phyloP scores from a whole-genome alignment of 2,113 vertebrate species.

The Mirounga angustirostris region DNA sequence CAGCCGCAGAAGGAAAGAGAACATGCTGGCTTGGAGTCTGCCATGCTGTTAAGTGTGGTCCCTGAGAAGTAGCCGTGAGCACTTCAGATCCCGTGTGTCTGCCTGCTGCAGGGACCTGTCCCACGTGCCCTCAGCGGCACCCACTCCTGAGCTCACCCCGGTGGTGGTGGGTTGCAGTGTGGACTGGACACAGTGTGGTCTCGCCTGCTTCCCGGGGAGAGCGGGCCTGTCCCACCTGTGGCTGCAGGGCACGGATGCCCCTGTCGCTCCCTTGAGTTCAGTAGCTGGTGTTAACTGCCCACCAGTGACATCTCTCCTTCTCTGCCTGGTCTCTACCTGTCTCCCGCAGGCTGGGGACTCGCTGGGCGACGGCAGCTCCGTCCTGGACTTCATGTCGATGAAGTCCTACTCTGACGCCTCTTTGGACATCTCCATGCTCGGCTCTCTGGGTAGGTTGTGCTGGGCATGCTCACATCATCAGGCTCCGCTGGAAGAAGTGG shows the following conservation, averaged over 20 bases:
- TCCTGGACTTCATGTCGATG: constrained; percentile 95
- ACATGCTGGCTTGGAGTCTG: too few relatives aligned
- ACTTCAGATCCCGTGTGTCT: background rate
- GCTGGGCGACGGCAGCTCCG: constrained; percentile 90
- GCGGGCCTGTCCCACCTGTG: background rate
- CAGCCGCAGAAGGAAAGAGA: background rate
- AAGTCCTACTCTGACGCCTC: constrained; percentile 96
- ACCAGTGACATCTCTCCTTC: background rate
- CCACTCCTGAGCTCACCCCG: rapidly evolving
- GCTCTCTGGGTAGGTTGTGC: constrained; percentile 91
- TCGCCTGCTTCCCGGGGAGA: background rate
- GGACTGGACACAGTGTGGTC: background rate
- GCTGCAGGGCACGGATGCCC: rapidly evolving
- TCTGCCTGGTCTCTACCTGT: background rate
- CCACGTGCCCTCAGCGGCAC: background rate
- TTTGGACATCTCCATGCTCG: constrained; percentile 95
- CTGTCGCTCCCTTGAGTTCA: rapidly evolving
- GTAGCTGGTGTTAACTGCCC: background rate
- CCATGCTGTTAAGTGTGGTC: background rate
- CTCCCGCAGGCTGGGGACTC: constrained; percentile 90
- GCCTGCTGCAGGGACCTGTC: background rate
- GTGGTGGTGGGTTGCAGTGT: rapidly evolving
- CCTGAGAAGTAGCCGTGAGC: background rate
- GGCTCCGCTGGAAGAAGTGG: too few relatives aligned
- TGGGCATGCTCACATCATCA: background rate